These are phyloP conservation scores for Oscheius myriophilus DNA, from an alignment of 2,888 invertebrate species.

Conservation along the genomic window DNA sequence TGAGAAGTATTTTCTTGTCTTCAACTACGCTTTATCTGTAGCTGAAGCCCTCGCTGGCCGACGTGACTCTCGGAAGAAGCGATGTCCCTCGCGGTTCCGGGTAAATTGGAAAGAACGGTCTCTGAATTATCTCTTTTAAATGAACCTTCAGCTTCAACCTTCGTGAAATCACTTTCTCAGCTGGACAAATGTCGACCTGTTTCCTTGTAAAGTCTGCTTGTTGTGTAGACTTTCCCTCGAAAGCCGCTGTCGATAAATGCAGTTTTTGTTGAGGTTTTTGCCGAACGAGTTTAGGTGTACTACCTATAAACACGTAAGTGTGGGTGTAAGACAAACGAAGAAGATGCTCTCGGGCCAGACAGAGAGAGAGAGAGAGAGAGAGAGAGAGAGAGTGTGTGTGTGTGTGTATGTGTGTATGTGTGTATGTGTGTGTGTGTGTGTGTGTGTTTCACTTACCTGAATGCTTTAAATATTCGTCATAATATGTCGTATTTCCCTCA, in stretches of 20 bases:
- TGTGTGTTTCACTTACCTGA: too few relatives aligned
- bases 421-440: too few relatives aligned
- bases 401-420: too few relatives aligned
- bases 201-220: constrained; percentile 45
- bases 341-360: background rate
- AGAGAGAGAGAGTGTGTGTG: too few relatives aligned
- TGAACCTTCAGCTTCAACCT: constrained; percentile 29
- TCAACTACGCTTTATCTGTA: too few relatives aligned
- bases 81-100: constrained; percentile 40
- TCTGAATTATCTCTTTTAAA: constrained; percentile 25
- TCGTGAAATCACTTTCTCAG: constrained; percentile 50
- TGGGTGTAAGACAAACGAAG: too few relatives aligned
- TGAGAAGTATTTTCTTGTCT: too few relatives aligned
- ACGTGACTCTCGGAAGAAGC: constrained; percentile 49
- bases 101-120: constrained; percentile 48
- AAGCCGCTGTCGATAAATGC: constrained; percentile 36
- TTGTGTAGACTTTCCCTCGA: constrained; percentile 53
- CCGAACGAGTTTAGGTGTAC: constrained; percentile 1
- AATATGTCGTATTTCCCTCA: constrained; percentile 27
- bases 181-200: constrained; percentile 54
- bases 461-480: constrained; percentile 27
- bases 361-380: too few relatives aligned
- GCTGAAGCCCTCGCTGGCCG: too few relatives aligned
- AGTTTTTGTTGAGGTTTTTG: constrained; percentile 35
- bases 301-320: constrained; percentile 28